phyloP scores from a whole-genome alignment of 2,113 vertebrate species.

The Prionailurus viverrinus region DNA sequence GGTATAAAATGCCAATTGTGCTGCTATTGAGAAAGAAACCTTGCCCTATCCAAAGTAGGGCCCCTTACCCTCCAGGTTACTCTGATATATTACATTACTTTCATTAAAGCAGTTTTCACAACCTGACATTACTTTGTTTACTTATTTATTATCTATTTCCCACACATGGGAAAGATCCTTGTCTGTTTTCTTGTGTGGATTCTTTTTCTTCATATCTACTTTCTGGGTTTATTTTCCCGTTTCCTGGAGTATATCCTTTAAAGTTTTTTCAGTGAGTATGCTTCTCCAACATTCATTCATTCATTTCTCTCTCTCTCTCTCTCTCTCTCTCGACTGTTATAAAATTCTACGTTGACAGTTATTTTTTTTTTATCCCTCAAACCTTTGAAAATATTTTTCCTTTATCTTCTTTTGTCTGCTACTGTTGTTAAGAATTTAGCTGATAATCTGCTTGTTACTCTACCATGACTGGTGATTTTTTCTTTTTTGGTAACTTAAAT shows the following conservation, averaged over 20 bases:
- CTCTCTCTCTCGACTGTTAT: neutral
- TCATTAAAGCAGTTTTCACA: neutral
- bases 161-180: neutral
- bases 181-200: neutral
- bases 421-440: neutral
- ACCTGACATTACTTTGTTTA: neutral
- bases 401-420: neutral
- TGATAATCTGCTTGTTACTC: neutral
- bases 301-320: neutral
- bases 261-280: neutral
- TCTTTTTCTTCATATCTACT: neutral
- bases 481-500: neutral
- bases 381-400: neutral
- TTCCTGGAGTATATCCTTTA: neutral
- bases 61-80: neutral
- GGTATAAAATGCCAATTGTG: neutral
- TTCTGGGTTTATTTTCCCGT: neutral
- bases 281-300: neutral
- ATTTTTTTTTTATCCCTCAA: neutral
- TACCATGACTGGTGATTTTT: neutral
- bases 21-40: neutral
- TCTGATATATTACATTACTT: neutral
- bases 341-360: neutral
- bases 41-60: neutral
- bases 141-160: neutral